These are phyloP conservation scores for Delichon dasypus DNA, from an alignment of 2,797 vertebrate species.

Conservation along the genomic window DNA sequence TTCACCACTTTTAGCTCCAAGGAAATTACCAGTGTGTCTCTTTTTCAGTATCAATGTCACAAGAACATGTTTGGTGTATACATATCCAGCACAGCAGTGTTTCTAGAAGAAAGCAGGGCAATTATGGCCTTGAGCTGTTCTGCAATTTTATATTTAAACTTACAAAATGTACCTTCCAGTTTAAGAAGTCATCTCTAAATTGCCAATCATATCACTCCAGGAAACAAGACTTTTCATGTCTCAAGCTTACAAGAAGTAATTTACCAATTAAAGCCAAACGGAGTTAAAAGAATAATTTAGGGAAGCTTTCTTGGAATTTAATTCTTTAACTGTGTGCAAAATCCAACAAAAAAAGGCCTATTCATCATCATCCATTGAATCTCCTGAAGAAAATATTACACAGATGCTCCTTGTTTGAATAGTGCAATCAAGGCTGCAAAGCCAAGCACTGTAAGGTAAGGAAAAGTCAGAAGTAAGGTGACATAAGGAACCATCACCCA, in stretches of 20 bases:
- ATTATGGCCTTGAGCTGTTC: slow-evolving; percentile 36
- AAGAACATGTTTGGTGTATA: not conserved
- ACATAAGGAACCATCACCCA: not conserved
- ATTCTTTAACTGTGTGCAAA: not conserved
- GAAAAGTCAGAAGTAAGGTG: not conserved
- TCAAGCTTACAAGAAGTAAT: slow-evolving; percentile 25
- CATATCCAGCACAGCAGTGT: not conserved
- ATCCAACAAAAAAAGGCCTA: not conserved
- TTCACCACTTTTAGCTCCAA: not conserved
- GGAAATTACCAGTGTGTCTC: not conserved
- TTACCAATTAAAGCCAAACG: slow-evolving; percentile 39
- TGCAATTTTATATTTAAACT: slow-evolving; percentile 49
- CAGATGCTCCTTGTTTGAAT: not conserved
- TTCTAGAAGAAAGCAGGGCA: slow-evolving; percentile 12
- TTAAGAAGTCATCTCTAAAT: slow-evolving; percentile 48
- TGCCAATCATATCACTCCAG: slow-evolving; percentile 52
- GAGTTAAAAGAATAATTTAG: slow-evolving; percentile 14
- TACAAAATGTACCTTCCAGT: not conserved
- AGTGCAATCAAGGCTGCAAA: not conserved
- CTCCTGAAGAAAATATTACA: not conserved
- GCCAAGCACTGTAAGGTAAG: not conserved
- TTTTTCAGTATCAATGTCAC: not conserved
- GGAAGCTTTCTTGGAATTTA: not conserved
- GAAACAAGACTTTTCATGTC: slow-evolving; percentile 22
- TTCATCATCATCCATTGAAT: not conserved